These are phyloP conservation scores for Cephus pulcher DNA, from an alignment of 2,888 invertebrate species.

Conservation along the genomic window DNA sequence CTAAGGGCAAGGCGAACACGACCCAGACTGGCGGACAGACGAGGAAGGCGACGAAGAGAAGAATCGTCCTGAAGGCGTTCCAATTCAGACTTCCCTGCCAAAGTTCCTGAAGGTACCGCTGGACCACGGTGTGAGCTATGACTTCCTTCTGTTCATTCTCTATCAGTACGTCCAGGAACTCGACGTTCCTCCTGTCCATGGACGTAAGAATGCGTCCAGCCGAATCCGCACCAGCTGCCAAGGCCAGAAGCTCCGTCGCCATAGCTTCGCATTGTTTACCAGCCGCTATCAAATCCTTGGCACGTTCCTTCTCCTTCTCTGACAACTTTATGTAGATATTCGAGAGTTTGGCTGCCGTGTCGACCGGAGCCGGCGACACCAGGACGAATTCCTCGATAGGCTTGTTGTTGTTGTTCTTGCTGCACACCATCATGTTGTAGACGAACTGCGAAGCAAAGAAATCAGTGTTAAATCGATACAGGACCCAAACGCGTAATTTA, in stretches of 20 bases:
- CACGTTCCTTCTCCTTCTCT: conserved; percentile 97
- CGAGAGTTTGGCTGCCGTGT: conserved; percentile 97
- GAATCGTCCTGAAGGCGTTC: conserved; percentile 94
- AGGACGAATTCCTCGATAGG: conserved; percentile 98
- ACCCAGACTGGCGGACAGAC: conserved; percentile 97
- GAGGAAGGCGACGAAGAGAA: conserved; percentile 92
- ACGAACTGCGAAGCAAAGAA: conserved; percentile 74
- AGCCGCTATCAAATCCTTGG: conserved; percentile 94
- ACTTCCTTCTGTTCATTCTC: conserved; percentile 99
- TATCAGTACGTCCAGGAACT: conserved; percentile 95
- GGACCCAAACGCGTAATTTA: background rate
- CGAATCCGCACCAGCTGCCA: conserved; percentile 94
- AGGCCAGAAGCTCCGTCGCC: conserved; percentile 95
- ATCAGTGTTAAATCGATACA: background rate
- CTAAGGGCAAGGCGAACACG: conserved; percentile 92
- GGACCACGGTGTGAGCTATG: conserved; percentile 96
- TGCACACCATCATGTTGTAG: conserved; percentile 98
- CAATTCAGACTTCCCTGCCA: conserved; percentile 98
- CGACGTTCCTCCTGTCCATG: conserved; percentile 92
- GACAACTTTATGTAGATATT: conserved; percentile 90
- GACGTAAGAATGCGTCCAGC: conserved; percentile 95
- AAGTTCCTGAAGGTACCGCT: conserved; percentile 95
- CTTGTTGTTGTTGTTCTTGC: conserved; percentile 94
- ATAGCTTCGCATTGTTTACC: conserved; percentile 97
- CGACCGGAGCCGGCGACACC: conserved; percentile 99